Evolutionary conservation across 1,140 invertebrate genomes (phyloP).

Genomic region (Venturia canescens): DNA sequence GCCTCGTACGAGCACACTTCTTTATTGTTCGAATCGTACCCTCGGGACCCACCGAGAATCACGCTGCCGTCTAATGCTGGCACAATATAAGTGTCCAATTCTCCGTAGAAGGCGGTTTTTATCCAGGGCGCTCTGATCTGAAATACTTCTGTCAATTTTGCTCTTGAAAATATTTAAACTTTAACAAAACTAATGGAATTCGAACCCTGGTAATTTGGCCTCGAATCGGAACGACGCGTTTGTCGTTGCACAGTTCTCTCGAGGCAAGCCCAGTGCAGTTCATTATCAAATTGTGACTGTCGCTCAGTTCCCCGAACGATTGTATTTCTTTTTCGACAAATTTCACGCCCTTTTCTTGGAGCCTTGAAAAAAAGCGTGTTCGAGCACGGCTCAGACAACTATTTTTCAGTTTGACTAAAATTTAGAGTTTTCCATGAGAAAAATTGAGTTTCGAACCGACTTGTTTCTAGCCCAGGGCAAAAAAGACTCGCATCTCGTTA

Average conservation of each 20-base stretch:
- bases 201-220: slow-evolving; percentile 91
- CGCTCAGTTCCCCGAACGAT: slow-evolving; percentile 79
- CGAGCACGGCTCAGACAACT: too few species aligned
- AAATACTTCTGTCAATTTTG: background rate
- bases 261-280: slow-evolving; percentile 94
- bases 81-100: slow-evolving; percentile 91
- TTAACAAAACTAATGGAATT: slow-evolving; percentile 29
- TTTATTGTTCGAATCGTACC: slow-evolving; percentile 87
- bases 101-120: slow-evolving; percentile 90
- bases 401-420: too few species aligned
- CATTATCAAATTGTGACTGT: slow-evolving; percentile 87
- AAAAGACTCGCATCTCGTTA: slow-evolving; percentile 85
- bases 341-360: slow-evolving; percentile 79
- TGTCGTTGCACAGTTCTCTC: slow-evolving; percentile 86
- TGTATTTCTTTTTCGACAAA: slow-evolving; percentile 79
- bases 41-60: slow-evolving; percentile 90
- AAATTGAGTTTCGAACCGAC: slow-evolving; percentile 75
- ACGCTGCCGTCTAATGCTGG: slow-evolving; percentile 84
- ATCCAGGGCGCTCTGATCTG: slow-evolving; percentile 93
- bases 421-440: slow-evolving; percentile 1
- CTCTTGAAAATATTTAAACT: too few species aligned
- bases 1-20: slow-evolving; percentile 84
- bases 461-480: slow-evolving; percentile 85
- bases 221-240: slow-evolving; percentile 87
- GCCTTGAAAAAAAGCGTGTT: slow-evolving; percentile 72